phyloP scores from a whole-genome alignment of 2,113 vertebrate species.

The Pongo abelii region DNA sequence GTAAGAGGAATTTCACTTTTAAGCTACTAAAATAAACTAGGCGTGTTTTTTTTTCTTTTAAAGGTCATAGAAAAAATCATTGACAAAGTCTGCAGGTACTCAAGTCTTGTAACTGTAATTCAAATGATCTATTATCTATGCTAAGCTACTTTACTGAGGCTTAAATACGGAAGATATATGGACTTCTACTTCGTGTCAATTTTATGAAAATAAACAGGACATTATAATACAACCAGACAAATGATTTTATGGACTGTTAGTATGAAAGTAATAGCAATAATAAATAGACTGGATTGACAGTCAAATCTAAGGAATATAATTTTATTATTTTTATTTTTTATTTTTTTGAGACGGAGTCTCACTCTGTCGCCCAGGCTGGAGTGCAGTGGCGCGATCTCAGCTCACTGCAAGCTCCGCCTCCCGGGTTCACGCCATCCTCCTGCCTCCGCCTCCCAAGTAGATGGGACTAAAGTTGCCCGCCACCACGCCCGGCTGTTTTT shows the following conservation, averaged over 20 bases:
- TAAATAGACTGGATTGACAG: not conserved
- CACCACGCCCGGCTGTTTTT: too few relatives aligned
- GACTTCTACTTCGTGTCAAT: not conserved
- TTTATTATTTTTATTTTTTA: not conserved
- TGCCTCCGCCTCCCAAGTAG: too few relatives aligned
- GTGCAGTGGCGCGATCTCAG: too few relatives aligned
- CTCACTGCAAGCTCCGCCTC: too few relatives aligned
- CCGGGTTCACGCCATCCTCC: too few relatives aligned
- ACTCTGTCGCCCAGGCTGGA: too few relatives aligned
- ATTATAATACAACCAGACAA: not conserved
- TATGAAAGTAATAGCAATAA: not conserved
- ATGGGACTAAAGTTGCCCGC: too few relatives aligned
- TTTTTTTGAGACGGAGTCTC: too few relatives aligned
- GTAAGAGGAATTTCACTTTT: conserved; percentile 25
- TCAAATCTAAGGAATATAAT: not conserved
- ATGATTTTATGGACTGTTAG: not conserved
- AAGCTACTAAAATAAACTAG: conserved; percentile 26
- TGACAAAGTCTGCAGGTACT: not conserved
- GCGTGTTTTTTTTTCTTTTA: not conserved
- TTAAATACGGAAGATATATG: not conserved
- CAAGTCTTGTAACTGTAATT: not conserved
- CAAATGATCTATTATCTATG: not conserved
- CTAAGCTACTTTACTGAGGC: not conserved
- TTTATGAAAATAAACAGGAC: not conserved
- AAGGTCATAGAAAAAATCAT: not conserved